Base-by-base conservation (phyloP, 2,888 invertebrate genomes). In the Saturnia japonica region DNA sequence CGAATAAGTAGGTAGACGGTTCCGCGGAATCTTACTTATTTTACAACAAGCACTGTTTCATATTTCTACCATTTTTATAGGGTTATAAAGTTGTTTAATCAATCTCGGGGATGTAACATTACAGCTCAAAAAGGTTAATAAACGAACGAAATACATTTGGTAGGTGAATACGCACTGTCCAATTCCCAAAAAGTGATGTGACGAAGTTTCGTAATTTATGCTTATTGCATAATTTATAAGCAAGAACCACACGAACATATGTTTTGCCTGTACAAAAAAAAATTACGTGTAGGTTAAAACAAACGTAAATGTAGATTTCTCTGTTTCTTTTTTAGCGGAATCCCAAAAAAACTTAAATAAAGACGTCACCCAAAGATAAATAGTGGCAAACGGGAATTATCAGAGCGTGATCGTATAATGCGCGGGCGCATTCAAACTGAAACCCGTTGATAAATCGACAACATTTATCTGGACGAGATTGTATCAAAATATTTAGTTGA, bases 401-500 rank as follows among this genome's bases (percentile, higher is more conserved):
- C 88, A 84, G 82, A 79, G 81, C 79, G 76, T 75, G 87, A 86
- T 85, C 84, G 81, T 77, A 82, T 81, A 85, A 83, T 81, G 79
- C 74, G 81, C 76, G 78, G 77, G 76, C 78, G 83, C 85, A 85
- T 86, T 82, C 79, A 81, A 67, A 67, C 45, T 72, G 74, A 76
- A 74, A 80, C 78, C 79, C 79, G 82, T 86, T 93, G 93, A 93
- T 91, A 91, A 92, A 94, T 93, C 81, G 91, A 81, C 82, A 82
- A 86, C 92, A 94, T 94, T 93, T 89, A 91, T 93, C 89, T 90
- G 82, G 74, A 77, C 72, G 84, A 86, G 93, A 93, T 93, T 90
- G 89, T 91, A 93, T 94, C 93, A 92, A 91, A 93, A 94, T 93
- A 92, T 94, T 93, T 91, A 90, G 87, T 86, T 82, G 85, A 87